These are phyloP conservation scores for Bombus balteatus DNA, from an alignment of 1,140 invertebrate species.

Conservation along the genomic window DNA sequence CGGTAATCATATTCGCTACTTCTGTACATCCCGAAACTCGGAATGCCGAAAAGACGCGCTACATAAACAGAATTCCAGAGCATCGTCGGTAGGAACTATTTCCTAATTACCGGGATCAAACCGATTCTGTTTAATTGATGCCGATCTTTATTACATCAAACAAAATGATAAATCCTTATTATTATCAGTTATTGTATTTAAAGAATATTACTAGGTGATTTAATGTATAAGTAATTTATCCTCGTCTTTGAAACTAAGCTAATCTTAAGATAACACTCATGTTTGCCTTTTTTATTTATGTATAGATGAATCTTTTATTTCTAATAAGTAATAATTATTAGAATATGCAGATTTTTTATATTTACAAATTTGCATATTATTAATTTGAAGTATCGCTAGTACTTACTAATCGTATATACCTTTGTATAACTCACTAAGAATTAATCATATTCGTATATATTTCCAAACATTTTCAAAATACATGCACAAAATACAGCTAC, in stretches of 20 bases:
- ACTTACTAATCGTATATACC: background rate
- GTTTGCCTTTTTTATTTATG: background rate
- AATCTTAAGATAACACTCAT: background rate
- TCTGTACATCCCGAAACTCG: conserved; percentile 19
- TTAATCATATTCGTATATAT: background rate
- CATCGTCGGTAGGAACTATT: background rate
- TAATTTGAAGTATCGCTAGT: background rate
- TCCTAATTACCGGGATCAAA: background rate
- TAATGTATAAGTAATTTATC: background rate
- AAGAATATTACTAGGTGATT: background rate
- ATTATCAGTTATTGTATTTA: background rate
- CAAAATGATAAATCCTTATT: background rate
- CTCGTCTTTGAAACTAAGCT: background rate
- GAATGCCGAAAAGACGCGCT: conserved; percentile 14
- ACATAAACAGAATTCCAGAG: background rate
- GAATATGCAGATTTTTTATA: background rate
- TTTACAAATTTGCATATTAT: background rate
- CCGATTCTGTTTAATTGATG: background rate
- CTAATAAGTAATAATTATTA: background rate
- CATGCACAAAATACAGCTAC: background rate
- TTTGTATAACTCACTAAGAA: too few relatives aligned
- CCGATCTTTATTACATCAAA: background rate
- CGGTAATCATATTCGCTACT: conserved; percentile 67
- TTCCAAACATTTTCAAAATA: background rate
- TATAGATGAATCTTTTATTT: background rate